phyloP scores from a whole-genome alignment of 2,888 invertebrate genomes.

The Diogma glabrata region DNA sequence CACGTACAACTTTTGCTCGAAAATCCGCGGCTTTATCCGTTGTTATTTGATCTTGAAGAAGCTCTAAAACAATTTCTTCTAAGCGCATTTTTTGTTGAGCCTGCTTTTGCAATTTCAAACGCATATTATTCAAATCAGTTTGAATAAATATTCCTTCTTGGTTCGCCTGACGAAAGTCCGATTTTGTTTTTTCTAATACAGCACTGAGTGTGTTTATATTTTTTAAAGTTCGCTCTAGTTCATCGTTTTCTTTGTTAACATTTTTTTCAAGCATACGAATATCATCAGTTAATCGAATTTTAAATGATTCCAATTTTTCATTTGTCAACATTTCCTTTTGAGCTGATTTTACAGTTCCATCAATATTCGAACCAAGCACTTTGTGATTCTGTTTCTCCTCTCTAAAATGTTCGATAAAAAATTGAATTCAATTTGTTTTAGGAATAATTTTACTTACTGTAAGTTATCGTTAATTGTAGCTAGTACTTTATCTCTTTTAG shows the following conservation, averaged over 20 bases:
- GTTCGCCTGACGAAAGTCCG: slow-evolving; percentile 44
- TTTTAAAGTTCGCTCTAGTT: slow-evolving; percentile 39
- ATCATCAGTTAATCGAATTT: slow-evolving; percentile 46
- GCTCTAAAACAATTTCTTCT: slow-evolving; percentile 51
- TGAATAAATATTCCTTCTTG: slow-evolving; percentile 31
- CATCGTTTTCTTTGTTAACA: slow-evolving; percentile 42
- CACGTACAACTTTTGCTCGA: slow-evolving; percentile 35
- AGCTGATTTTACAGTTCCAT: slow-evolving; percentile 52
- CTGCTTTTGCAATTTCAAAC: slow-evolving; percentile 40
- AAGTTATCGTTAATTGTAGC: slow-evolving; percentile 49
- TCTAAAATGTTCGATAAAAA: slow-evolving; percentile 39
- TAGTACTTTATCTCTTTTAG: slow-evolving; percentile 53
- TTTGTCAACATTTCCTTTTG: slow-evolving; percentile 55
- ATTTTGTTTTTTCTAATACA: slow-evolving; percentile 48
- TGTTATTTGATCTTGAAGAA: slow-evolving; percentile 54
- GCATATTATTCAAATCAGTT: slow-evolving; percentile 29
- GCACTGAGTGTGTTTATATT: slow-evolving; percentile 44
- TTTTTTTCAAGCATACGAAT: slow-evolving; percentile 37
- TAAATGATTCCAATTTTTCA: slow-evolving; percentile 48
- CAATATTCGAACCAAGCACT: slow-evolving; percentile 45
- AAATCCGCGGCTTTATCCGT: slow-evolving; percentile 54
- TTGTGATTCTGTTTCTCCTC: slow-evolving; percentile 45
- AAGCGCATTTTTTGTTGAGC: slow-evolving; percentile 42
- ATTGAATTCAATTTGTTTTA: slow-evolving; percentile 11
- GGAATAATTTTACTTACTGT: slow-evolving; percentile 34